These are phyloP conservation scores for Trididemnum miniatum DNA, from an alignment of 23 tunicate species.

Conservation along the genomic window DNA sequence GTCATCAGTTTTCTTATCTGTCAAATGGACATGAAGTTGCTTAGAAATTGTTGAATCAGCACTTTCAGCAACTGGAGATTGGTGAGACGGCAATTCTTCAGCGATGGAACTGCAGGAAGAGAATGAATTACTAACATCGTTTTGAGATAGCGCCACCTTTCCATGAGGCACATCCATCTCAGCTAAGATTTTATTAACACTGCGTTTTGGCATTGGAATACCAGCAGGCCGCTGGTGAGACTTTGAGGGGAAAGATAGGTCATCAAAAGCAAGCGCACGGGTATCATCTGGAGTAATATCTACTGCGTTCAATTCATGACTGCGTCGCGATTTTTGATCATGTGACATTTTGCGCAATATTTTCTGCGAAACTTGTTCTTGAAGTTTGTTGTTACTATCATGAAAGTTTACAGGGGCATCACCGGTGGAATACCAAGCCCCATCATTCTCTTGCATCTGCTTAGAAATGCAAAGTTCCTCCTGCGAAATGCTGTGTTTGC, in stretches of 20 bases:
- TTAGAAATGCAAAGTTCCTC: not conserved
- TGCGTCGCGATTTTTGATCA: too few species aligned
- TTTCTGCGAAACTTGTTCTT: not conserved
- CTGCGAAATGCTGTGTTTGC: not conserved
- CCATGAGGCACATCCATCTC: not conserved
- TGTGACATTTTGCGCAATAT: too few species aligned
- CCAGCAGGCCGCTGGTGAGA: conserved; percentile 14
- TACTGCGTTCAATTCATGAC: not conserved
- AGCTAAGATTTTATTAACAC: not conserved
- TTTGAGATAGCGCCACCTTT: not conserved
- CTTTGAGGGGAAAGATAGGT: not conserved
- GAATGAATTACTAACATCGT: conserved; percentile 66
- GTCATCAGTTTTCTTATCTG: not conserved
- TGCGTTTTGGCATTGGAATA: conserved; percentile 61
- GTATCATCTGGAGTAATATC: too few species aligned
- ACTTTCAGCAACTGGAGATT: not conserved
- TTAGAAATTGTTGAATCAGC: not conserved
- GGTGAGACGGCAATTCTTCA: not conserved
- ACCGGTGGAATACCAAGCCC: not conserved
- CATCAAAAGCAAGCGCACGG: not conserved
- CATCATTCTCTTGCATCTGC: not conserved
- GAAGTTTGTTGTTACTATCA: too few species aligned
- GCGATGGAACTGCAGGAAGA: conserved; percentile 5
- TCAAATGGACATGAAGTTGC: not conserved
- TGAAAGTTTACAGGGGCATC: too few species aligned